These are phyloP conservation scores for Amphiprion ocellaris DNA, from an alignment of 2,113 vertebrate genomes.

Conservation along the genomic window DNA sequence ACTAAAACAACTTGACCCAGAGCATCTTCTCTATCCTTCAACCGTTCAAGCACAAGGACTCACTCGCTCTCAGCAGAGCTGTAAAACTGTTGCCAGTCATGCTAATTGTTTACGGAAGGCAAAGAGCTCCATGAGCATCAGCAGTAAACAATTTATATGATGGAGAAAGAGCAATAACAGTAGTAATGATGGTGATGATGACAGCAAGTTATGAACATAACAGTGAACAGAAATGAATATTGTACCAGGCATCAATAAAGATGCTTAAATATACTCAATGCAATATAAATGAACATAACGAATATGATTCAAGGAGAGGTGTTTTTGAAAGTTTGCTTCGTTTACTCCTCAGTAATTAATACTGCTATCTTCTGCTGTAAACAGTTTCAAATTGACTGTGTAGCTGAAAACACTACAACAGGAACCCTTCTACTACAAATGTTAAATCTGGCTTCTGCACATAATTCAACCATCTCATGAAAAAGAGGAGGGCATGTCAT, in stretches of 20 bases:
- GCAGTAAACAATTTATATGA: slow-evolving; percentile 70
- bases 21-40: slow-evolving; percentile 56
- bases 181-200: slow-evolving; percentile 67
- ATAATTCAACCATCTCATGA: slow-evolving; percentile 17
- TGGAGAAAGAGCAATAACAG: slow-evolving; percentile 37
- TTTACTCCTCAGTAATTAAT: slow-evolving; percentile 20
- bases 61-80: slow-evolving; percentile 46
- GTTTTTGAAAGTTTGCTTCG: not conserved
- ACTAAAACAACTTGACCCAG: slow-evolving; percentile 20
- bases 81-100: slow-evolving; percentile 47
- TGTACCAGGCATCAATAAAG: not conserved
- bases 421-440: slow-evolving; percentile 1
- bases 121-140: slow-evolving; percentile 66
- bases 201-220: slow-evolving; percentile 23
- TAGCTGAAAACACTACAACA: slow-evolving; percentile 39
- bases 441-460: not conserved
- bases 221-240: not conserved
- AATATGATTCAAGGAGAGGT: not conserved
- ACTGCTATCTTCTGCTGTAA: slow-evolving; percentile 42
- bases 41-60: slow-evolving; percentile 73
- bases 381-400: slow-evolving; percentile 25
- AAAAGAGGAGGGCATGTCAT: not conserved
- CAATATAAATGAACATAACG: not conserved
- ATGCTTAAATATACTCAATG: slow-evolving; percentile 23
- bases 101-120: slow-evolving; percentile 75